These are phyloP conservation scores for Struthidea cinerea DNA, from an alignment of 2,113 vertebrate species.

Conservation along the genomic window DNA sequence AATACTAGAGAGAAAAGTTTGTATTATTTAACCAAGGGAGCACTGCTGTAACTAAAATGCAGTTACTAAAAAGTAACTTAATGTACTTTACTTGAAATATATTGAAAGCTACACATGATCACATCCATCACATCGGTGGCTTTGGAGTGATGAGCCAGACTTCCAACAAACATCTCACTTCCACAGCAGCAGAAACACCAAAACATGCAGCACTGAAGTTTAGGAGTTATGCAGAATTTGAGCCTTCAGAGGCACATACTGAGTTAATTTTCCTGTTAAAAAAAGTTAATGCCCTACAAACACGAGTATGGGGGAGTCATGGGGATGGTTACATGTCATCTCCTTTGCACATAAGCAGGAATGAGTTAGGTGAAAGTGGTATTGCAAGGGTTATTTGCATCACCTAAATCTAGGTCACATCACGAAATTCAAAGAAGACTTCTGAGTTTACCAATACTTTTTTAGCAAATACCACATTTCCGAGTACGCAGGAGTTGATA, in stretches of 20 bases:
- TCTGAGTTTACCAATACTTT: background rate
- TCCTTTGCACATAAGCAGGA: background rate
- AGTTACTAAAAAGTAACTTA: no score
- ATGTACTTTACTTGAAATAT: background rate
- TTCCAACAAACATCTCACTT: background rate
- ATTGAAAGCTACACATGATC: background rate
- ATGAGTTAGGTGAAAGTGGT: background rate
- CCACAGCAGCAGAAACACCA: background rate
- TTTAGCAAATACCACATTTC: conserved; percentile 36
- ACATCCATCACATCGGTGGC: background rate
- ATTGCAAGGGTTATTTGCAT: background rate
- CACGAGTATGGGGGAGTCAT: accelerated
- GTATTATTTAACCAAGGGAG: background rate
- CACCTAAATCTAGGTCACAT: conserved; percentile 18
- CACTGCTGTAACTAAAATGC: background rate
- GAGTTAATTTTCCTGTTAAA: background rate
- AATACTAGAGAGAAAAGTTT: background rate
- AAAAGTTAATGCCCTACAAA: background rate
- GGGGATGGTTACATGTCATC: background rate
- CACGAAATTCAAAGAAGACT: conserved; percentile 29
- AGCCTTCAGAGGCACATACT: background rate
- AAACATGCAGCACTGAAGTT: background rate
- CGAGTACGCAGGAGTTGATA: background rate
- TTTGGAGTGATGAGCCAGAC: background rate
- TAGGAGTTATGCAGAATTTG: background rate